Evolutionary conservation across 2,113 vertebrate genomes (phyloP), one percentile per base, ranked within the genome.

Genomic region (Lates calcarifer): DNA sequence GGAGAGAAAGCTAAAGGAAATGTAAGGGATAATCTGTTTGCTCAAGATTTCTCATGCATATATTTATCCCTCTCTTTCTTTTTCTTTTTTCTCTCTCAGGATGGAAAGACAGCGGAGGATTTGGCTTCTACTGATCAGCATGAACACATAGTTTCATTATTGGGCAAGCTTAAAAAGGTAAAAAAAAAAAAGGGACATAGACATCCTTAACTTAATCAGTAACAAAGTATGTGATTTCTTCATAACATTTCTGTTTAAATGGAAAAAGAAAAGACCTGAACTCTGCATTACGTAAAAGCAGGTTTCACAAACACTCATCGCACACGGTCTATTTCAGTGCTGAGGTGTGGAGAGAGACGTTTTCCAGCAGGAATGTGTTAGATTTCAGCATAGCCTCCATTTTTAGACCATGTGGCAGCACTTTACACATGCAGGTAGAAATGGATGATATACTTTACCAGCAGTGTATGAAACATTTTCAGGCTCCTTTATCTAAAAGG

Each of bases 41-140:
- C 53, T 57, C 2, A 67, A 31, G 7, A 61, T 9, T 33, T 47
- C 13, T 66, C 51, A 31, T 60, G 14, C 24, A 35, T 70, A 14
- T 41, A 20, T 74, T 60, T 53, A n/a, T 70, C 37, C n/a, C 13
- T 26, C 14, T 67, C 13, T 53, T 28, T 83, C 14, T 56, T 13
- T 56, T 81, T 29, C 22, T 15, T 51, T 66, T 62, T 18, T 18
- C 5, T 84, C 58, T 67, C 39, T 88, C 90, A 99, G 98, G 97
- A 99, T 67, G 97, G 97, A 35, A 99, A 98, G 90, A 97, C 96
- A 0, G 96, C 97, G 4, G 98, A 99, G 92, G 98, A 99, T 74
- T 92, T 99, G 0, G 97, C 97, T 17, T 94, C 91, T 55, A 85
- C 93, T 1, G 96, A 98, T 53, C 97, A 96, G 24, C 97, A 98